A percentile compares a stretch with the other conserved stretches of the same genome.
Evolutionary conservation across 2,797 vertebrate genomes (phyloP).

Genomic region (Echiichthys vipera): DNA sequence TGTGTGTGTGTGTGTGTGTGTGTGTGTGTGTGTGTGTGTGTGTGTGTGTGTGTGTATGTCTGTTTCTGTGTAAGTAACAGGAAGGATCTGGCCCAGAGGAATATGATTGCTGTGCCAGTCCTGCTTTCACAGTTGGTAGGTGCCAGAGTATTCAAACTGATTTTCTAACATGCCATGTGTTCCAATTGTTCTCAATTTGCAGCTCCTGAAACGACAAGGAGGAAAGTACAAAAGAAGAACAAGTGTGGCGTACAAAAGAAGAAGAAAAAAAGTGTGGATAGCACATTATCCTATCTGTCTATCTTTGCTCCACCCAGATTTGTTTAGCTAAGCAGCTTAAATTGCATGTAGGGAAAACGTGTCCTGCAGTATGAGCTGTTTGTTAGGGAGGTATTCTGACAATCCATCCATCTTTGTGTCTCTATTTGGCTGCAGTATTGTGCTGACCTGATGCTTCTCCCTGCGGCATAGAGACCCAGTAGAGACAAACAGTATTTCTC

Average conservation of each 20-base stretch:
- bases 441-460: conserved; percentile 70
- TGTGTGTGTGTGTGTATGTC: conserved; percentile 9
- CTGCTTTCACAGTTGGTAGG: conserved; percentile 70
- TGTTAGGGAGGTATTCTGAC: conserved; percentile 41
- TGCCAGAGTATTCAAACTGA: conserved; percentile 71
- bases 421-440: conserved; percentile 44
- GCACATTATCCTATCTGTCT: conserved; percentile 40
- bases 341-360: conserved; percentile 42
- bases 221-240: conserved; percentile 18
- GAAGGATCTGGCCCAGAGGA: conserved; percentile 66
- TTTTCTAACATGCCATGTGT: conserved; percentile 69
- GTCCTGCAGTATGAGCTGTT: conserved; percentile 41
- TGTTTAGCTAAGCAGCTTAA: conserved; percentile 67
- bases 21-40: conserved; percentile 14
- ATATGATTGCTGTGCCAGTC: conserved; percentile 73
- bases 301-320: conserved; percentile 46
- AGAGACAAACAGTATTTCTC: conserved; percentile 64
- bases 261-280: conserved; percentile 11
- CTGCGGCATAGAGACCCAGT: conserved; percentile 41
- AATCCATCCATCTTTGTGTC: conserved; percentile 54
- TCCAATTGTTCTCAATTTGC: conserved; percentile 71
- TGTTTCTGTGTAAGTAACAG: conserved; percentile 18
- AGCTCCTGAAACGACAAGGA: conserved; percentile 45
- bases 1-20: conserved; percentile 20
- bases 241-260: no score